Base-by-base conservation (phyloP, 2,113 vertebrate species). In the Chascanopsetta lugubris region DNA sequence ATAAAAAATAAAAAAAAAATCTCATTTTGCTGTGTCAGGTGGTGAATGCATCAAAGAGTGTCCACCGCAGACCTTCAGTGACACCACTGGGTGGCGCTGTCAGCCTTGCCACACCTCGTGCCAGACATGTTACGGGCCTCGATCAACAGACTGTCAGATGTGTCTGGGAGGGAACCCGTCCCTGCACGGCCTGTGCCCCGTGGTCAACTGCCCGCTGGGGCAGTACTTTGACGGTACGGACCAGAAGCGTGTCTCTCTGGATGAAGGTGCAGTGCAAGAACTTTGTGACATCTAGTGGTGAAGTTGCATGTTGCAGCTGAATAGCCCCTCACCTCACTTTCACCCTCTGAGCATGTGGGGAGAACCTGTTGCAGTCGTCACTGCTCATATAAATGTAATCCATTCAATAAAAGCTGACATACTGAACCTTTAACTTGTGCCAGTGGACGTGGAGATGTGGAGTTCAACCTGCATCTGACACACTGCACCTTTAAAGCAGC, bases 51-150 rank as follows among this genome's bases (percentile, higher is more conserved):
- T 91, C 17, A 91, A 89, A 70, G 84, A 90, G 75, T 94, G 93
- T 47, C 90, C 92, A 5, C 72, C 68, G 63, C 82, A 89, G 36
- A 89, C 87, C 46, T 94, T 88, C 50, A 75, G 85, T 34, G 91
- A 93, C 51, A 50, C 88, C 83, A 88, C 68, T 29, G 89, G 87
- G 49, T 89, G 92, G 92, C 90, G 84, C 77, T 94, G 93, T 64
- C 90, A 91, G 84, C 38, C 78, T 20, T 94, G 93, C 38, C 91
- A 94, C 75, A 77, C 75, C 65, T 92, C 88, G 1, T 94, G 93
- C 69, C 85, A 88, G 69, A 79, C 86, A 2, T 94, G 93, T 62
- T 88, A 88, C 1, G 93, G 93, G 15, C 81, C 89, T 15, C 87
- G 77, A 25, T 77, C 86, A 6, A 65, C 83, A 54, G 91, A 94